Evolutionary conservation across 2,797 vertebrate genomes (phyloP).

Genomic region (Macroramphosus scolopax): DNA sequence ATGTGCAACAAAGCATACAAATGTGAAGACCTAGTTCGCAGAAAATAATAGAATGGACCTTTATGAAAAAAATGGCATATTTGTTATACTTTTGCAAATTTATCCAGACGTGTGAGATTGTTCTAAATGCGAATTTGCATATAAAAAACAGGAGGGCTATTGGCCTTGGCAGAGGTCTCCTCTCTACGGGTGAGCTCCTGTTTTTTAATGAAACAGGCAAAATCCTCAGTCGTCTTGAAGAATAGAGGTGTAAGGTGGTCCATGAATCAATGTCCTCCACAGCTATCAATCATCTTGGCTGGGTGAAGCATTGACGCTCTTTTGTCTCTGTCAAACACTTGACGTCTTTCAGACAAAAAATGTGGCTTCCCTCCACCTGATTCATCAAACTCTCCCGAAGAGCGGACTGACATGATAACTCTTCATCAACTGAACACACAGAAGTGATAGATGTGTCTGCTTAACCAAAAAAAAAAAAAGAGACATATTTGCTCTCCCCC

Average conservation of each 20-base stretch:
- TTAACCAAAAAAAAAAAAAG: slow-evolving; percentile 28
- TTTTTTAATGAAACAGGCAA: slow-evolving; percentile 6
- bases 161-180: no score
- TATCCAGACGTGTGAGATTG: no score
- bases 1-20: no score
- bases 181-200: no score
- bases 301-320: slow-evolving; percentile 21
- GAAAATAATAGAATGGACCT: no score
- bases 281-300: slow-evolving; percentile 31
- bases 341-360: slow-evolving; percentile 33
- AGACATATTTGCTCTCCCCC: no score
- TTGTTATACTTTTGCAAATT: no score
- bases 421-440: slow-evolving; percentile 49
- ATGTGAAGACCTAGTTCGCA: no score
- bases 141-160: no score
- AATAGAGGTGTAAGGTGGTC: slow-evolving; percentile 14
- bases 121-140: no score
- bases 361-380: slow-evolving; percentile 15
- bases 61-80: no score
- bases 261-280: slow-evolving; percentile 27
- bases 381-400: slow-evolving; percentile 51
- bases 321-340: slow-evolving; percentile 38
- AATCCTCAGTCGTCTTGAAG: slow-evolving; percentile 13
- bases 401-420: slow-evolving; percentile 42
- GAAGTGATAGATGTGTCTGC: slow-evolving; percentile 48